A percentile compares a stretch with the other conserved stretches of the same genome.
Evolutionary conservation across 2,113 vertebrate genomes (phyloP).

Genomic region (Pelobates fuscus): DNA sequence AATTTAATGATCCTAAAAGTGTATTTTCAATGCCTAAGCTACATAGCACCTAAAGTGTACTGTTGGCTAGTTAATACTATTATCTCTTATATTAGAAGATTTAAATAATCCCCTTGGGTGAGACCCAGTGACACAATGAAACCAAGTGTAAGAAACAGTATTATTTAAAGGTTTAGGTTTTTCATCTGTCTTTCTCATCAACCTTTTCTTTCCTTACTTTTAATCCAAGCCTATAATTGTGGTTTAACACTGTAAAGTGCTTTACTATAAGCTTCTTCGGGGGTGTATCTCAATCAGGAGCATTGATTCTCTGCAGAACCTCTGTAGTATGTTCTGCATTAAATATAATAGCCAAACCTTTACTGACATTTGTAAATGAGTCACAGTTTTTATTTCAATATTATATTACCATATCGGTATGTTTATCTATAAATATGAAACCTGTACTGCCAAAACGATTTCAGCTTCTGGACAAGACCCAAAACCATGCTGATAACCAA

Average conservation of each 20-base stretch:
- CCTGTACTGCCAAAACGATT: too few relatives aligned
- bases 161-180: slow-evolving; percentile 40
- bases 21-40: too few relatives aligned
- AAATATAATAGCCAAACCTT: too few relatives aligned
- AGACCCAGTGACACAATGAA: slow-evolving; percentile 27
- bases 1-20: too few relatives aligned
- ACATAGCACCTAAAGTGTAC: not conserved
- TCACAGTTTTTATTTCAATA: too few relatives aligned
- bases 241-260: not conserved
- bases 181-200: slow-evolving; percentile 35
- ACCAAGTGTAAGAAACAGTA: slow-evolving; percentile 29
- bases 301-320: too few relatives aligned
- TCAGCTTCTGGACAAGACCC: too few relatives aligned
- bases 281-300: slow-evolving; percentile 12
- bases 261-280: not conserved
- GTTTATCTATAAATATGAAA: too few relatives aligned
- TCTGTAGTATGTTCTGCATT: too few relatives aligned
- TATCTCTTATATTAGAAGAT: not conserved
- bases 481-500: too few relatives aligned
- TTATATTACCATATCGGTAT: too few relatives aligned
- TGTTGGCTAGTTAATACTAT: slow-evolving; percentile 4
- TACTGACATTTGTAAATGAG: too few relatives aligned
- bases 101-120: slow-evolving; percentile 15
- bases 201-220: slow-evolving; percentile 20
- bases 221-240: slow-evolving; percentile 40